Evolutionary conservation across 1,140 invertebrate genomes (phyloP).

Genomic region (Atta colombica): DNA sequence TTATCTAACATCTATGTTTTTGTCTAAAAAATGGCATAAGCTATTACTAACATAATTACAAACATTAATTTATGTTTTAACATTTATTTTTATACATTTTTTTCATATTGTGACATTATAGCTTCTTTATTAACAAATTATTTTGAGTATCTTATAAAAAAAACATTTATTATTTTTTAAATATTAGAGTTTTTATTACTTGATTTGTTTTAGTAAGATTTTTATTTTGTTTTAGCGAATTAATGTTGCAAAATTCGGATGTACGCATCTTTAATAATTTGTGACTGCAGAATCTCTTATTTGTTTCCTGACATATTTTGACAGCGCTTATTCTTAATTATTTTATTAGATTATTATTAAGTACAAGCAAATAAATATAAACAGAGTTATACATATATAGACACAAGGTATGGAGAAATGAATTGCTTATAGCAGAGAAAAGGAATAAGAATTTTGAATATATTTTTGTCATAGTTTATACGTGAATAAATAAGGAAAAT

Average conservation of each 20-base stretch:
- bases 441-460: conserved; percentile 36
- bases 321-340: conserved; percentile 43
- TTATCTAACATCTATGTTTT: conserved; percentile 46
- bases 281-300: conserved; percentile 54
- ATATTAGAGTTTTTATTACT: conserved; percentile 4
- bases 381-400: conserved; percentile 32
- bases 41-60: conserved; percentile 5
- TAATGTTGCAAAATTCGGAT: conserved; percentile 63
- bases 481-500: conserved; percentile 18
- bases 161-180: conserved; percentile 53
- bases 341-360: conserved; percentile 31
- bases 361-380: not conserved
- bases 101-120: conserved; percentile 28
- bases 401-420: conserved; percentile 84
- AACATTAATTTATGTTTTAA: conserved; percentile 32
- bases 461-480: conserved; percentile 49
- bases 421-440: conserved; percentile 29
- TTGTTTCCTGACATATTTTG: conserved; percentile 31
- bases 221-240: conserved; percentile 76
- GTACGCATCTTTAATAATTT: conserved; percentile 49
- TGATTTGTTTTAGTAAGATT: conserved; percentile 70
- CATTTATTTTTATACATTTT: not conserved
- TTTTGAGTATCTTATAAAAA: conserved; percentile 24
- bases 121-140: conserved; percentile 51
- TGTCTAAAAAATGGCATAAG: conserved; percentile 1